Conservation (phyloP, 2,888 invertebrate genomes). For the Parthenolecanium corni region DNA sequence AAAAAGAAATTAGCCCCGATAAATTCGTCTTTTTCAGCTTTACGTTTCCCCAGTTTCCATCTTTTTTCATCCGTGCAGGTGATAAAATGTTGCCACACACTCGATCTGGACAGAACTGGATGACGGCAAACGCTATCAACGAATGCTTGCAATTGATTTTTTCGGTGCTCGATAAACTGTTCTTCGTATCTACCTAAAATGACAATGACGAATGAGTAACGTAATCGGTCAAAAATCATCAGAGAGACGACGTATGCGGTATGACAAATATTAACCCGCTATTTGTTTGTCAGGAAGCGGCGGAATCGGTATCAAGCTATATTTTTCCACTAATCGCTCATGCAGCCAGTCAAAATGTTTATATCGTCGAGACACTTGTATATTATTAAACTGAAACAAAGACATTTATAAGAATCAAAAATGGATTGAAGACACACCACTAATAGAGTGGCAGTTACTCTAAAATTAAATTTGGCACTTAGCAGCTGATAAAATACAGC, state of each 20-base stretch:
- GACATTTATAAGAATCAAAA: neutral
- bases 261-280: conserved; percentile 46
- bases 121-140: conserved; percentile 93
- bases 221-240: neutral
- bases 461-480: too few relatives aligned
- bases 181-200: conserved; percentile 83
- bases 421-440: conserved; percentile 10
- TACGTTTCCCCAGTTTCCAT: conserved; percentile 93
- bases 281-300: conserved; percentile 97
- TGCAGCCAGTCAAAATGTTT: conserved; percentile 99
- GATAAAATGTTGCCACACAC: conserved; percentile 94
- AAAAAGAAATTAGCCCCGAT: conserved; percentile 83
- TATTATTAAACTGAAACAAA: conserved; percentile 60
- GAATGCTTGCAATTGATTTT: conserved; percentile 89
- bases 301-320: conserved; percentile 86
- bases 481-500: too few relatives aligned
- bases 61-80: conserved; percentile 94
- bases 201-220: neutral
- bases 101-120: conserved; percentile 80
- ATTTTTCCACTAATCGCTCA: conserved; percentile 85
- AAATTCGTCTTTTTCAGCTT: conserved; percentile 86
- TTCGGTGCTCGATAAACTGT: conserved; percentile 87
- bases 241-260: neutral
- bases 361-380: conserved; percentile 86
- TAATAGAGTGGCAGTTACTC: neutral